These are phyloP conservation scores for Corbicula japonica DNA, from an alignment of 2,888 invertebrate species.

Conservation along the genomic window DNA sequence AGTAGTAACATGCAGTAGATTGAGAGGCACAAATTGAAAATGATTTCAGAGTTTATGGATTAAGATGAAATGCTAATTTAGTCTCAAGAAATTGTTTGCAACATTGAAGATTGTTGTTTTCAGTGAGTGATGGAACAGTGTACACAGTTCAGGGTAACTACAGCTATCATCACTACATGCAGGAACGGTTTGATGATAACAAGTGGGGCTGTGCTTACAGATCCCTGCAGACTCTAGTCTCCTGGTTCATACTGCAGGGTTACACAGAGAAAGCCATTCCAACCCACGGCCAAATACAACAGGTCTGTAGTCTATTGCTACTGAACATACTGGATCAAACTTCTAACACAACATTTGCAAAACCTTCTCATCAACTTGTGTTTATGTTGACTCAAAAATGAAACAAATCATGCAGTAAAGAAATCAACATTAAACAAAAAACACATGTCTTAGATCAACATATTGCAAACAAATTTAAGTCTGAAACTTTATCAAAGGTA, in stretches of 20 bases:
- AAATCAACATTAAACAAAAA: too few relatives aligned
- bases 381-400: too few relatives aligned
- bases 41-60: neutral
- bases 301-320: constrained; percentile 84
- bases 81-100: too few relatives aligned
- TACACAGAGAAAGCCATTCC: constrained; percentile 90
- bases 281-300: constrained; percentile 92
- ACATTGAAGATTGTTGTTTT: constrained; percentile 28
- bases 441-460: too few relatives aligned
- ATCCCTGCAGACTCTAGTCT: constrained; percentile 97
- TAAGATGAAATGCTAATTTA: too few relatives aligned
- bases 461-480: too few relatives aligned
- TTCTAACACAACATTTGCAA: too few relatives aligned
- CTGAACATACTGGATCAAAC: too few relatives aligned
- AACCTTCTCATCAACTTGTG: too few relatives aligned
- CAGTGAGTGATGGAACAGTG: constrained; percentile 78
- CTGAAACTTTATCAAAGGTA: too few relatives aligned
- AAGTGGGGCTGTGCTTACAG: constrained; percentile 99
- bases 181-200: constrained; percentile 95
- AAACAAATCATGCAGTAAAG: too few relatives aligned
- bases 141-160: constrained; percentile 93
- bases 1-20: neutral
- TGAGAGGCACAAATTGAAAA: neutral
- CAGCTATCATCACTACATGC: constrained; percentile 97
- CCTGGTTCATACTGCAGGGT: constrained; percentile 93